A percentile compares a stretch with the other conserved stretches of the same genome.
phyloP scores from a whole-genome alignment of 2,888 invertebrate genomes.

The Bugula neritina region DNA sequence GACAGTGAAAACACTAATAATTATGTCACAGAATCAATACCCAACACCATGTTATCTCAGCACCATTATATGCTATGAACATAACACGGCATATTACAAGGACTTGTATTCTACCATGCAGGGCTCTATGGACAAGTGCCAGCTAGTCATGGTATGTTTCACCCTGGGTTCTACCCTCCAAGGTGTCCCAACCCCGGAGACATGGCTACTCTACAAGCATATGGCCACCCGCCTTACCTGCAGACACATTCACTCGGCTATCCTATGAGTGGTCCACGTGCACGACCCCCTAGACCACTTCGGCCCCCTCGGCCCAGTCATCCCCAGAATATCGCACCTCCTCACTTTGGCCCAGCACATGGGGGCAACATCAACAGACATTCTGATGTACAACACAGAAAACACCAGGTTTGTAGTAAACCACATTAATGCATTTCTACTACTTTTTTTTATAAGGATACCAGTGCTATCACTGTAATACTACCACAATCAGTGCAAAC shows the following conservation, averaged over 20 bases:
- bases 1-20: too few relatives aligned
- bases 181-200: not conserved
- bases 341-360: too few relatives aligned
- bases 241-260: not conserved
- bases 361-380: not conserved
- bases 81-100: too few relatives aligned
- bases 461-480: too few relatives aligned
- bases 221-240: not conserved
- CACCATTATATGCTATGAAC: too few relatives aligned
- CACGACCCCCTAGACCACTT: not conserved
- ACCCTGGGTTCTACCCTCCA: not conserved
- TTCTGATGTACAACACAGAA: not conserved
- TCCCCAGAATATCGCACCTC: too few relatives aligned
- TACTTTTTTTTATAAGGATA: too few relatives aligned
- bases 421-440: too few relatives aligned
- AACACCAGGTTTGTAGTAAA: constrained; percentile 7
- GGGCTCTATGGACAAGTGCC: not conserved
- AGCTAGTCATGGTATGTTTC: not conserved
- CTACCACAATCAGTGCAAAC: too few relatives aligned
- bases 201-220: not conserved
- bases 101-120: too few relatives aligned
- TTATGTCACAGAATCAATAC: too few relatives aligned
- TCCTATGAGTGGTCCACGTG: not conserved
- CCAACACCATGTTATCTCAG: too few relatives aligned
- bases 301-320: not conserved